Conservation (phyloP, 2,888 invertebrate species). For the Scelioninae gen. 2 region DNA sequence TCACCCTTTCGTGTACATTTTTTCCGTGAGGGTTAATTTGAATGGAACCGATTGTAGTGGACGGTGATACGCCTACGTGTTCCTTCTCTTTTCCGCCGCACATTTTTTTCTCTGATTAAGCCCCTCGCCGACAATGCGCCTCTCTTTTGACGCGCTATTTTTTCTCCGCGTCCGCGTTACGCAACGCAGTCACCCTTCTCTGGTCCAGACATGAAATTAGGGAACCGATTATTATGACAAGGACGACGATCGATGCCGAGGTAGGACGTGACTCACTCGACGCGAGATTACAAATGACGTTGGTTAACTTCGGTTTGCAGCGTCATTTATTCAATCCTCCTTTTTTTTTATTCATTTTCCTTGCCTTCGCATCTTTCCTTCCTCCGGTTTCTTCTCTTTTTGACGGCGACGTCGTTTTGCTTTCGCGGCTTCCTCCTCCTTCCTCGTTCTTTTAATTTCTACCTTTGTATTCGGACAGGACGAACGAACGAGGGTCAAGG, state of each 20-base stretch:
- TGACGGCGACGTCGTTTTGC: slow-evolving; percentile 24
- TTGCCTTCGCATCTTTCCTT: no score
- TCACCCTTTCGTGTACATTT: slow-evolving; percentile 68
- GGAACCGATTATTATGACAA: slow-evolving; percentile 60
- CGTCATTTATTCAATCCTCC: slow-evolving; percentile 52
- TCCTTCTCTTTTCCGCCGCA: slow-evolving; percentile 39
- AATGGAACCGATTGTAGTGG: slow-evolving; percentile 67
- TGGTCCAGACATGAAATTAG: slow-evolving; percentile 59
- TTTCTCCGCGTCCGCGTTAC: slow-evolving; percentile 56
- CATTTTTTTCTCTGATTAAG: slow-evolving; percentile 52
- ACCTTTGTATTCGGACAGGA: slow-evolving; percentile 46
- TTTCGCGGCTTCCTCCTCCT: slow-evolving; percentile 45
- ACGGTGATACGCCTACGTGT: slow-evolving; percentile 69
- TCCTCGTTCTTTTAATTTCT: slow-evolving; percentile 49
- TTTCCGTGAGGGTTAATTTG: slow-evolving; percentile 74
- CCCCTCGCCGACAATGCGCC: slow-evolving; percentile 48
- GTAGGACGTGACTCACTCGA: slow-evolving; percentile 56
- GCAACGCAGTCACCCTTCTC: slow-evolving; percentile 56
- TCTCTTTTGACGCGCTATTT: slow-evolving; percentile 58
- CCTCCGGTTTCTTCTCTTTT: no score
- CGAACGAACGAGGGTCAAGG: slow-evolving; percentile 52
- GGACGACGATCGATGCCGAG: slow-evolving; percentile 58
- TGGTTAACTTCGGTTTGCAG: slow-evolving; percentile 48
- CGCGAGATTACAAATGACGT: slow-evolving; percentile 54
- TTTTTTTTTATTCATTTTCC: no score